These are phyloP conservation scores for Oophaga sylvatica DNA, from an alignment of 2,797 vertebrate species.

Conservation along the genomic window DNA sequence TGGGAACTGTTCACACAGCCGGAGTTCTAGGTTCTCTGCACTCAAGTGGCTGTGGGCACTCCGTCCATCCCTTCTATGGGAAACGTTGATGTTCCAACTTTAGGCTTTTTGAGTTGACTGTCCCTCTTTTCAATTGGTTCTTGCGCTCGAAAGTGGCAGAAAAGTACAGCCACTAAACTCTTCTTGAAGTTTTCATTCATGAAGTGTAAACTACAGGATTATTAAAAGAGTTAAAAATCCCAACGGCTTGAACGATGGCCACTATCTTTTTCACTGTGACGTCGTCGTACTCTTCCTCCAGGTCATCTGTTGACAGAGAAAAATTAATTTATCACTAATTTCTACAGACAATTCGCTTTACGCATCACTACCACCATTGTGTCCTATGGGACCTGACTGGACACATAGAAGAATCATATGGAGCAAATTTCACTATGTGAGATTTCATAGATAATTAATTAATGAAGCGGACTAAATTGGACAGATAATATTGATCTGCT, in stretches of 20 bases:
- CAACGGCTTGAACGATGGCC: slow-evolving; percentile 82
- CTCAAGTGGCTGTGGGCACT: slow-evolving; percentile 56
- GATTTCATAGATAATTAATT: not conserved
- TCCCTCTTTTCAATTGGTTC: slow-evolving; percentile 51
- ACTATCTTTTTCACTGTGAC: slow-evolving; percentile 80
- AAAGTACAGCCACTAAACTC: slow-evolving; percentile 78
- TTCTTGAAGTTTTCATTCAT: slow-evolving; percentile 88
- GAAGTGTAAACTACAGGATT: slow-evolving; percentile 84
- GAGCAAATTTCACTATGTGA: not conserved
- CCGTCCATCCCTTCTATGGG: slow-evolving; percentile 36
- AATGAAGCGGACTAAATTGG: not conserved
- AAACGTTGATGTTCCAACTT: not conserved
- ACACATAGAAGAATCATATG: not conserved
- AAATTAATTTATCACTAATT: not conserved
- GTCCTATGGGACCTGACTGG: not conserved
- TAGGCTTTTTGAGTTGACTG: slow-evolving; percentile 48
- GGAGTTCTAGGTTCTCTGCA: slow-evolving; percentile 59
- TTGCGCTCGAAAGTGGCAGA: slow-evolving; percentile 69
- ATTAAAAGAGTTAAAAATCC: slow-evolving; percentile 87
- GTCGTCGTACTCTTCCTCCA: slow-evolving; percentile 79
- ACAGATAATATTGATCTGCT: not conserved
- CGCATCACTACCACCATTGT: not conserved
- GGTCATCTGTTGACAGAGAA: slow-evolving; percentile 71
- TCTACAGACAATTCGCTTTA: not conserved
- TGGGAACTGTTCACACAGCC: slow-evolving; percentile 55